These are phyloP conservation scores for Pseudoips prasinana DNA, from an alignment of 2,888 invertebrate species.

Conservation along the genomic window DNA sequence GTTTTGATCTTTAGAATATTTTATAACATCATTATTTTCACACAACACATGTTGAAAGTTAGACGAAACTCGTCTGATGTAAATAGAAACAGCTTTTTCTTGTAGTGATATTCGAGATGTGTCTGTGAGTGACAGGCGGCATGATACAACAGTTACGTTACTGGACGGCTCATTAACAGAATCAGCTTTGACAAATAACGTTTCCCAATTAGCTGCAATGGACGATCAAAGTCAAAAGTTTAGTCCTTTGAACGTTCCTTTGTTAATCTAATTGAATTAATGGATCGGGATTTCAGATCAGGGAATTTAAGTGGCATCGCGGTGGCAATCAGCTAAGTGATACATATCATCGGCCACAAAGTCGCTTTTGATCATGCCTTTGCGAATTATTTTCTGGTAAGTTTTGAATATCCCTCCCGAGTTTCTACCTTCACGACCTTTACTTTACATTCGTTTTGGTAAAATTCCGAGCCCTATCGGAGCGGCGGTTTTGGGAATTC, in stretches of 20 bases:
- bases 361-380: constrained; percentile 4
- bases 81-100: constrained; percentile 17
- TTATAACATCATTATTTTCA: constrained; percentile 17
- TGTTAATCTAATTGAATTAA: constrained; percentile 37
- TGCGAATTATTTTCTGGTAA: background rate
- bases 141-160: constrained; percentile 3
- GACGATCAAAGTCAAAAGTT: constrained; percentile 38
- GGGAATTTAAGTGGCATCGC: constrained; percentile 25
- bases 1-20: background rate
- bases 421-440: too few relatives aligned
- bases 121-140: constrained; percentile 10
- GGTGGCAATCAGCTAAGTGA: constrained; percentile 30
- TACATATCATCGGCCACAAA: constrained; percentile 20
- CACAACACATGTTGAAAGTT: constrained; percentile 11
- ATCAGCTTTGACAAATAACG: constrained; percentile 39
- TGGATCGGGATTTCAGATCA: constrained; percentile 34
- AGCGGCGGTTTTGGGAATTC: too few relatives aligned
- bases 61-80: constrained; percentile 8
- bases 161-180: constrained; percentile 33
- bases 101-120: background rate
- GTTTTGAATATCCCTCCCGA: too few relatives aligned
- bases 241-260: constrained; percentile 36
- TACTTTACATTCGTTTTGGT: too few relatives aligned
- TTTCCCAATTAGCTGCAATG: constrained; percentile 38
- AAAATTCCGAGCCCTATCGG: too few relatives aligned